Conservation (phyloP, 2,113 vertebrate species). For the Labeo catla region DNA sequence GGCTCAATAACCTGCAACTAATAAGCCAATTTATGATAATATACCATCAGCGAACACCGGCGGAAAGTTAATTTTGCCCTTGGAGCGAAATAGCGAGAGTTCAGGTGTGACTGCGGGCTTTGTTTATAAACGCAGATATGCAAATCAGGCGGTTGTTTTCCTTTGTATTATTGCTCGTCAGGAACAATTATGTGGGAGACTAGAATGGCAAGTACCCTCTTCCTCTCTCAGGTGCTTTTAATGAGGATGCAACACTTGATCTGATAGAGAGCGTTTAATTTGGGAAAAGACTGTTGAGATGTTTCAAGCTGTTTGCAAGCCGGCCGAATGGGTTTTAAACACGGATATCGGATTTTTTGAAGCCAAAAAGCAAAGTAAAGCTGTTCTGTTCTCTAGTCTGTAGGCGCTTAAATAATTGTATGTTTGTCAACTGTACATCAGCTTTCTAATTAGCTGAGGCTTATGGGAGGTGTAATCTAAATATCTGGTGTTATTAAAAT, state of each 20-base stretch:
- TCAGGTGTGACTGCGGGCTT: slow-evolving; percentile 50
- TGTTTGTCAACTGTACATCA: slow-evolving; percentile 21
- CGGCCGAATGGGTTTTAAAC: not conserved
- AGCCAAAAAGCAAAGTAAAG: not conserved
- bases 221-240: slow-evolving; percentile 19
- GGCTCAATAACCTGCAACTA: slow-evolving; percentile 68
- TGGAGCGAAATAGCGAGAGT: slow-evolving; percentile 49
- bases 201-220: slow-evolving; percentile 24
- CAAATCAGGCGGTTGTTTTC: slow-evolving; percentile 51
- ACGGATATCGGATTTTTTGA: not conserved
- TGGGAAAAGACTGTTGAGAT: slow-evolving; percentile 1
- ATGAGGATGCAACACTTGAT: slow-evolving; percentile 34
- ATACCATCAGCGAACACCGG: slow-evolving; percentile 53
- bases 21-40: slow-evolving; percentile 71
- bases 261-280: slow-evolving; percentile 21
- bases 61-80: slow-evolving; percentile 62
- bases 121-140: slow-evolving; percentile 57
- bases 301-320: slow-evolving; percentile 3
- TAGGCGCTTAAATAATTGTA: slow-evolving; percentile 37
- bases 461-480: slow-evolving; percentile 71
- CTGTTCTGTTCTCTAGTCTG: slow-evolving; percentile 45
- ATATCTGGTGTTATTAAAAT: slow-evolving; percentile 71
- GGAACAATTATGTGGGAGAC: slow-evolving; percentile 27
- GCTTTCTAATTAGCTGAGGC: slow-evolving; percentile 71
- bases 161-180: slow-evolving; percentile 34